Evolutionary conservation across 2,888 invertebrate species (phyloP), one percentile per base, ranked within the genome.

Genomic region (Drosophila demipolita): DNA sequence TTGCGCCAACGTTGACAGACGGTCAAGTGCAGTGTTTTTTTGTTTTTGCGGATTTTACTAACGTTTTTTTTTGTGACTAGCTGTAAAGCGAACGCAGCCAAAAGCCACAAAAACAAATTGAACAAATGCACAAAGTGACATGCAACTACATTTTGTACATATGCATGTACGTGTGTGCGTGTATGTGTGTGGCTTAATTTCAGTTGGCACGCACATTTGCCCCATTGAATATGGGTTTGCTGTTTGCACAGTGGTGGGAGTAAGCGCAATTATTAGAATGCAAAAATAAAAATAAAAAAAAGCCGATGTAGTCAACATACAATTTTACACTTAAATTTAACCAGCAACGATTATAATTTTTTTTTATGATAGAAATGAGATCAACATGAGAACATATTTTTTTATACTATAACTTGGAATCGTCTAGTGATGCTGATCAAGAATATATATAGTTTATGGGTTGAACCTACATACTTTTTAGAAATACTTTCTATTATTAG

Each of bases 91-190:
- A 57, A 69, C 54, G 54, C 54, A 64, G 68, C 62, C 65, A 63
- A 78, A 68, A 73, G 64, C 64, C 20, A 65, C 58, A 67, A 68
- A 67, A 73, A 73, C 73, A 76, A 78, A 78, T 78, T 73, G 68
- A 55, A 53, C 52, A 65, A 78, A 77, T 77, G 68, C 73, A 60
- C 67, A 72, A 67, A 79, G 59, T 78, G 75, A 64, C 78, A 68
- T 63, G 79, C 71, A 75, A 75, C 75, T 65, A 62, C 63, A 74
- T 65, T 64, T 68, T 38, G n/a, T 49, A 40, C 11, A 15, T 12
- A 15, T 53, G 12, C 42, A 26, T 65, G n/a, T 36, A 12, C 33
- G 35, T 36, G 9, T 55, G 35, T 66, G 55, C 48, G 29, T 42
- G 42, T 58, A 33, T 26, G 26, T 38, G 58, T 71, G 53, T 59